Conservation (phyloP, 2,888 invertebrate genomes). For the Drosophila monieri region DNA sequence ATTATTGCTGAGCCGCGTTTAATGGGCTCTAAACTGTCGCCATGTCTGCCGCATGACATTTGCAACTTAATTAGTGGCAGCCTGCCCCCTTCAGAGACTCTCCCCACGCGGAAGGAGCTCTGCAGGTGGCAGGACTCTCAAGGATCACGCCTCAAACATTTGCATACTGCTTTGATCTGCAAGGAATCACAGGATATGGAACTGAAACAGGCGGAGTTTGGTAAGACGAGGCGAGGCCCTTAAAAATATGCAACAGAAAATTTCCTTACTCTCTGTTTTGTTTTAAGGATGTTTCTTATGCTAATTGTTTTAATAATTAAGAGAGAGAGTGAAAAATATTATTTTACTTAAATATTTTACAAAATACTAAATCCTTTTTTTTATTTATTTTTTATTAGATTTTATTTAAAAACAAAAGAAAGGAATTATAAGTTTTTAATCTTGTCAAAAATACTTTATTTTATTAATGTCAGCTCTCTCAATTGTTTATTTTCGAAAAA, state of each 20-base stretch:
- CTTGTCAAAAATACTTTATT: neutral
- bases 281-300: constrained; percentile 1
- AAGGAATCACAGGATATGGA: neutral
- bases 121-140: constrained; percentile 40
- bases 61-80: constrained; percentile 75
- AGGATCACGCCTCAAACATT: constrained; percentile 59
- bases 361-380: too few relatives aligned
- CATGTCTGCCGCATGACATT: constrained; percentile 46
- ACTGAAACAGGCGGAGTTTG: constrained; percentile 24
- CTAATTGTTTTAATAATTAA: constrained; percentile 5
- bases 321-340: neutral
- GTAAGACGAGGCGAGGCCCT: neutral
- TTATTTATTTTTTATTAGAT: too few relatives aligned
- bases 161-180: constrained; percentile 79
- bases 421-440: neutral
- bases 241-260: constrained; percentile 44
- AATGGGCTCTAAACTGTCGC: constrained; percentile 72
- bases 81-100: constrained; percentile 18
- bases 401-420: too few relatives aligned
- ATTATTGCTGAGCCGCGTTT: constrained; percentile 78
- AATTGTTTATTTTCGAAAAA: constrained; percentile 13
- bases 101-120: constrained; percentile 44
- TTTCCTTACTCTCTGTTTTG: neutral
- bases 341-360: neutral
- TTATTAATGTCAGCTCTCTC: neutral